phyloP scores from a whole-genome alignment of 2,888 invertebrate genomes.

The Hydraecia micacea region DNA sequence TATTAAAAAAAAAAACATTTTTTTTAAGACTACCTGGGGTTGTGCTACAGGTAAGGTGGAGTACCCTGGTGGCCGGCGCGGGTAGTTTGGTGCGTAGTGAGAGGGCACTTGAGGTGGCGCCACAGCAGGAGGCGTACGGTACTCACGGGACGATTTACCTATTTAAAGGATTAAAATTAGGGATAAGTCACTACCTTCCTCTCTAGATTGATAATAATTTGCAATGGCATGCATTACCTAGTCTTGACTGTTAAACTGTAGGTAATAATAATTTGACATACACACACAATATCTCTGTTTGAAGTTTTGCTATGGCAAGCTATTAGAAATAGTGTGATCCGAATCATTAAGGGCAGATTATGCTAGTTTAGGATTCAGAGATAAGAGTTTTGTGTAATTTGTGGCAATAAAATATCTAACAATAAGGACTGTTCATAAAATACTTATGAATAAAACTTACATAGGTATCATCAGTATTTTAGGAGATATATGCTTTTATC shows the following conservation, averaged over 20 bases:
- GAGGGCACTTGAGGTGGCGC: conserved; percentile 99
- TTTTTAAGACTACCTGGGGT: conserved; percentile 78
- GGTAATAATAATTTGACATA: background rate
- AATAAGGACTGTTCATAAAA: background rate
- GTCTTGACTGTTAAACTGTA: background rate
- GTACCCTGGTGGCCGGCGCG: conserved; percentile 95
- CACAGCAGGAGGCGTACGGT: conserved; percentile 98
- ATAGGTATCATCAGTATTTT: background rate
- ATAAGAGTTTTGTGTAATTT: background rate
- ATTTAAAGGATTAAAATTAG: conserved; percentile 60
- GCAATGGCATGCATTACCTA: background rate
- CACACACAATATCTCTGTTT: too few relatives aligned
- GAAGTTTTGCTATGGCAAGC: too few relatives aligned
- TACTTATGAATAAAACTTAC: background rate
- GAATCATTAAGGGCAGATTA: background rate
- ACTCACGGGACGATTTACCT: conserved; percentile 95
- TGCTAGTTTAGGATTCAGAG: background rate
- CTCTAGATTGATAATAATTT: background rate
- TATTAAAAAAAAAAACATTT: too few relatives aligned
- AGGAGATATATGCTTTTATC: background rate
- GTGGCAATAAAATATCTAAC: background rate
- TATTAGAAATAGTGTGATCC: too few relatives aligned
- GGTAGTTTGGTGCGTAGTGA: conserved; percentile 98
- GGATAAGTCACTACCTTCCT: background rate
- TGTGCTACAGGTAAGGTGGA: conserved; percentile 95